Evolutionary conservation across 2,888 invertebrate species (phyloP), one percentile per base, ranked within the genome.

Genomic region (Lucinisca nassula): DNA sequence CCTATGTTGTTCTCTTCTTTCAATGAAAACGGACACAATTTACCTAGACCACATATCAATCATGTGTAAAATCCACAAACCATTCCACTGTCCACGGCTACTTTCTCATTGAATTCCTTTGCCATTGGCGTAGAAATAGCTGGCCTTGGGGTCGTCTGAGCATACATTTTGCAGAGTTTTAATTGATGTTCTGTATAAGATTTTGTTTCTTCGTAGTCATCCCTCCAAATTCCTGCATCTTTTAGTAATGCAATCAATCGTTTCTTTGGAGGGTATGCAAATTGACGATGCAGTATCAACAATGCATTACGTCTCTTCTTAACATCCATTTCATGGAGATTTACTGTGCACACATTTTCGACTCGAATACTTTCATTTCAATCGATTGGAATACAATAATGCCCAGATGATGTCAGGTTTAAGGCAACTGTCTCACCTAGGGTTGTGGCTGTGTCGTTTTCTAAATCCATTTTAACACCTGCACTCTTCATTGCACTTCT

Each of bases 41-140:
- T 72, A 88, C 17, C 76, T 75, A 0, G 85, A 84, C 82, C 82
- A 87, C 75, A 89, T 87, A 45, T 89, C 86, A 38, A 85, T 89
- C 35, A 90, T 75, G 40, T 90, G 87, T 8, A 89, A 49, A 35
- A 89, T 85, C 85, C 83, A 89, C 0, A 40, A 4, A 8, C 73
- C 85, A 10, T 83, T 79, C 35, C 77, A 87, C 30, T 87, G 83
- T 89, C 85, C 79, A 85, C 85, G 10, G 87, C 84, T 10, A 87
- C 82, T 70, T 67, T 78, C 70, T 91, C 91, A 80, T 89, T 89
- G 14, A 78, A 79, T n/a, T 12, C 24, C 1, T 4, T 61, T 40
- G 76, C 83, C 83, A 83, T 82, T 3, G 70, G 83, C 27, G 79
- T 30, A 10, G 75, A 51, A 10, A 86, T 78, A 17, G 78, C 67